Base-by-base conservation (phyloP, 2,113 vertebrate genomes). In the Colossoma macropomum region DNA sequence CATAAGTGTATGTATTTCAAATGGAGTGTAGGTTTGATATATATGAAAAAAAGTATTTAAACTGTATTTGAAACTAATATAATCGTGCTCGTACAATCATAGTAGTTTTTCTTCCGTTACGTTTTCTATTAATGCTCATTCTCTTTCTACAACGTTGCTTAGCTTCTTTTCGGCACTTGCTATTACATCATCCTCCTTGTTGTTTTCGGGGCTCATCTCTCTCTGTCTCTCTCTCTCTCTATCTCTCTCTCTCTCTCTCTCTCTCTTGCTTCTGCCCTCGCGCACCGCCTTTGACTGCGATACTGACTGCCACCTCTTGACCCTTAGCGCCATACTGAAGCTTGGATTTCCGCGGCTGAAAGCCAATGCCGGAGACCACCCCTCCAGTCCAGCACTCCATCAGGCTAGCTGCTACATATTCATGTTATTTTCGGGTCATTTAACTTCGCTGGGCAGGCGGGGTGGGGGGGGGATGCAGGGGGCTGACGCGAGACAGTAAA, bases 351-450 rank as follows among this genome's bases (percentile, higher is more conserved):
- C 87, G 81, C 70, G 74, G 91, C 89, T 90, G 92, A 92, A 93
- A 93, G 87, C 82, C 88, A 88, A 87, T 84, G 88, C 82, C 50
- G 27, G 62, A 88, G 93, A 93, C 94, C 95, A 95, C 93, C 92
- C 90, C 93, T 86, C 93, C 92, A 92, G 91, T 88, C 90, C 81
- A 79, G 90, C 85, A 54, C 92, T 92, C 90, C 88, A 75, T 83
- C 87, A 90, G 90, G 84, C 88, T n/a, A 4, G 89, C 92, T 86
- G 87, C 82, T 87, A 89, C 89, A 90, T 90, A 93, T 92, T 93
- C 90, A 92, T 93, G 89, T 93, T 94, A 93, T 96, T 91, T 89
- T 93, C 92, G 91, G 93, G 92, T 94, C 94, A 94, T 94, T 95
- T 93, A 92, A 91, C 91, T 93, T 94, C 87, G 92, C 87, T 87